Evolutionary conservation across 2,797 vertebrate genomes (phyloP).

Genomic region (Acestrorhynchus altus): DNA sequence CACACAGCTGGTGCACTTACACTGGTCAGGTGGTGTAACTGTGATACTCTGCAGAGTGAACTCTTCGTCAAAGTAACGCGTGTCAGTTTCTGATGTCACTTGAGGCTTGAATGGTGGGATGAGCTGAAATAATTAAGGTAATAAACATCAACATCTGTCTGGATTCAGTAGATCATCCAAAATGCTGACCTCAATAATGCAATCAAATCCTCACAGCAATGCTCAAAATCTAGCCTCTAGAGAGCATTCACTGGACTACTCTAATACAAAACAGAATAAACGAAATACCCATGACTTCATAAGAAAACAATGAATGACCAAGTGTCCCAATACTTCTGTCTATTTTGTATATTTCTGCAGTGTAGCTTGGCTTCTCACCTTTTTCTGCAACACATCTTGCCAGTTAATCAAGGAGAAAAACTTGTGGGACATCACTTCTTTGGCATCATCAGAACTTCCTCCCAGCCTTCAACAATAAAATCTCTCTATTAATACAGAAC

Average conservation of each 20-base stretch:
- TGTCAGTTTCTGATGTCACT: slow-evolving; percentile 93
- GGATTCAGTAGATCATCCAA: neutral
- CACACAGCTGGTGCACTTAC: slow-evolving; percentile 76
- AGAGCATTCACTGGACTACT: too few species aligned
- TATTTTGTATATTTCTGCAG: too few species aligned
- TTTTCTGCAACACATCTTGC: slow-evolving; percentile 91
- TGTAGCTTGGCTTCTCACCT: too few species aligned
- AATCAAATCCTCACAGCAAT: too few species aligned
- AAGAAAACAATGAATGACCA: too few species aligned
- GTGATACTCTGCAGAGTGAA: slow-evolving; percentile 96
- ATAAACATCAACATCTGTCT: neutral
- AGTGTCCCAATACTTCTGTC: too few species aligned
- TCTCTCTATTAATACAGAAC: neutral
- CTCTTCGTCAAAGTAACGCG: slow-evolving; percentile 93
- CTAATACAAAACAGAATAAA: too few species aligned
- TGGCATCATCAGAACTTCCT: slow-evolving; percentile 88
- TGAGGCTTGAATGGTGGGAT: slow-evolving; percentile 93
- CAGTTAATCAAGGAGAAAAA: slow-evolving; percentile 91
- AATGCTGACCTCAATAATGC: too few species aligned
- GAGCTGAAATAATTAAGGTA: slow-evolving; percentile 74
- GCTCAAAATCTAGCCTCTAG: too few species aligned
- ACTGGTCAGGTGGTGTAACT: slow-evolving; percentile 92
- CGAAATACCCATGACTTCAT: too few species aligned
- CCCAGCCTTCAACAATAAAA: slow-evolving; percentile 80
- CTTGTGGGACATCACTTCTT: slow-evolving; percentile 94